Base-by-base conservation (phyloP, 35 echinoderm and acorn worm genomes). In the Ptychodera flava region DNA sequence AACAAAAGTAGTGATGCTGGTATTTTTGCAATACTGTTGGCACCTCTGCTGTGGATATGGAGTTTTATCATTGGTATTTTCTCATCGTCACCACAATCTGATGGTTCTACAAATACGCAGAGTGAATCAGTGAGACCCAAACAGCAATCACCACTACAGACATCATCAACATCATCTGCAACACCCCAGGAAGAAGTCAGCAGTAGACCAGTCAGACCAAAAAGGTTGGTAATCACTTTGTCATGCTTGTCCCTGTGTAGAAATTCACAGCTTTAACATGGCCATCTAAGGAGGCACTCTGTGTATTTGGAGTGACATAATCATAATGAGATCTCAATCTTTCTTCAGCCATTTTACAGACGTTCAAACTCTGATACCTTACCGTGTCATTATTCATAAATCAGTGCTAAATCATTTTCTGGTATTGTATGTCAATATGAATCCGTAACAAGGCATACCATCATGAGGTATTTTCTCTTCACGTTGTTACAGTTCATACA, bases 181-280 rank as follows among this genome's bases (percentile, higher is more conserved):
- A 37, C 6, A 64, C 45, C 45, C 6, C 33, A 16, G 35, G 37
- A 37, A 34, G 33, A 28, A 36, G 35, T 27, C 34, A 91, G 81
- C 35, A 78, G 76, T 27, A 88, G 79, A 64, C 90, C 90, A 16
- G 93, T 90, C 31, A 92, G 93, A 90, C 93, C 93, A 32, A 95
- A 95, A 92, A 95, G 93, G 93, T 83, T 87, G 45, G 45, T 64
- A 12, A 6, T 64, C 45, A 64, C 6, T 64, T 6, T 64, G 45
- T 64, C 45, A 64, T 64, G 45, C 6, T 64, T 64, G n/a, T n/a
- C n/a, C n/a, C n/a, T n/a, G n/a, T n/a, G n/a, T n/a, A n/a, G n/a
- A n/a, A n/a, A n/a, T n/a, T n/a, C n/a, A n/a, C n/a, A n/a, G n/a
- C n/a, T n/a, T n/a, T n/a, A n/a, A n/a, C n/a, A n/a, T n/a, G n/a